Evolutionary conservation across 2,113 vertebrate genomes (phyloP).

Genomic region (Daubentonia madagascariensis): DNA sequence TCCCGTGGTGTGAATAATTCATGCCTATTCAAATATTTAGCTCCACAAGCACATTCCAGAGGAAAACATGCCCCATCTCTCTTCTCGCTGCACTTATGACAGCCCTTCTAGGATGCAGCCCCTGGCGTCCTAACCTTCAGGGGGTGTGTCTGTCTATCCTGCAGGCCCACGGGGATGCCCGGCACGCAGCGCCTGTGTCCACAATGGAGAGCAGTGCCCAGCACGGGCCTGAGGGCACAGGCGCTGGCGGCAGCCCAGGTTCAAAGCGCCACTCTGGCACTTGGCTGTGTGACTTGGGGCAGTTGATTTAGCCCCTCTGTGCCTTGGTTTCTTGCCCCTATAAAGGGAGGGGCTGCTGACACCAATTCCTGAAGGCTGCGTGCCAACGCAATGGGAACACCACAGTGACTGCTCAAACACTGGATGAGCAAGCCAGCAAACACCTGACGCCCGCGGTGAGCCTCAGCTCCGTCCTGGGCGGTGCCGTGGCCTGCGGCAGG

Average conservation of each 20-base stretch:
- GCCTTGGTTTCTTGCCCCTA: neutral
- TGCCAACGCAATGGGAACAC: neutral
- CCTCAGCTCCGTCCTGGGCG: too few relatives aligned
- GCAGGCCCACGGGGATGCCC: neutral
- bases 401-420: neutral
- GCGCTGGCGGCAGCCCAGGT: neutral
- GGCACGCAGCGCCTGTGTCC: neutral
- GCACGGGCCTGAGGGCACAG: neutral
- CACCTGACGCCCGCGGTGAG: too few relatives aligned
- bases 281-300: neutral
- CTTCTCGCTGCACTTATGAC: neutral
- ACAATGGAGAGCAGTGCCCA: neutral
- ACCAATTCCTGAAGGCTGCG: neutral
- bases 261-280: neutral
- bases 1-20: accelerated
- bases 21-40: neutral
- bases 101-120: neutral
- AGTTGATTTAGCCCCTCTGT: too few relatives aligned
- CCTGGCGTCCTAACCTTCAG: neutral
- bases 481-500: too few relatives aligned
- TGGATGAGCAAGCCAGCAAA: too few relatives aligned
- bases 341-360: neutral
- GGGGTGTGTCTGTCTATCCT: neutral
- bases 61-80: neutral
- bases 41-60: too few relatives aligned